Base-by-base conservation (phyloP, 2,797 vertebrate genomes). In the Muraenolepis orangiensis region DNA sequence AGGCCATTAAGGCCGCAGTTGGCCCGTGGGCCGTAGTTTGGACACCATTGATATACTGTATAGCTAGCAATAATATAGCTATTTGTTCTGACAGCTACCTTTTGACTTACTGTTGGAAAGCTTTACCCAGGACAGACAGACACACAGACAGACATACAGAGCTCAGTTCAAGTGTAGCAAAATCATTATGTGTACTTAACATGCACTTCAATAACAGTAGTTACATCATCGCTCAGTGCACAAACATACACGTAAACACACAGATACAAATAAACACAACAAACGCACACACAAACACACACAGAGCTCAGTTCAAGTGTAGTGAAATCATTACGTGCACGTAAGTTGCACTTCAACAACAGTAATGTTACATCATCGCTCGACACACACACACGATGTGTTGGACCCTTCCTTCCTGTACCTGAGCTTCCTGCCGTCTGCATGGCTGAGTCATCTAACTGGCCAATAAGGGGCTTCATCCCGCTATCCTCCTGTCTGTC, bases 131-230 rank as follows among this genome's bases (percentile, higher is more conserved):
- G 32, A 34, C 32, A 34, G 32, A 34, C 3, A 34, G 32, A 34
- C 32, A 34, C 16, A 51, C 42, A 46, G 42, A 46, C 42, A 46
- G 14, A 72, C 40, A 31, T 26, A 40, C 1, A 87, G 95, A 96
- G 95, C 95, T 97, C 96, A 97, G 96, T 87, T 98, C 96, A 97
- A 98, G 96, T 97, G 96, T 97, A 97, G 93, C 92, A 91, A 92
- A 91, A 82, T 95, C 96, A 98, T 74, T 31, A 80, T 78, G 81
- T 29, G 85, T 74, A 82, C 78, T 76, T 82, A 11, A 77, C 83
- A 88, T 75, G 88, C 87, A 85, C 1, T 72, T 96, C 94, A 90
- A 94, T 85, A 68, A 1, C 0, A 42, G 69, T 61, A 29, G 78
- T 91, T 18, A 88, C 90, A 92, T 93, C 92, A 92, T 87, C 0